phyloP scores from a whole-genome alignment of 2,113 vertebrate genomes.

The Ailurus styani region DNA sequence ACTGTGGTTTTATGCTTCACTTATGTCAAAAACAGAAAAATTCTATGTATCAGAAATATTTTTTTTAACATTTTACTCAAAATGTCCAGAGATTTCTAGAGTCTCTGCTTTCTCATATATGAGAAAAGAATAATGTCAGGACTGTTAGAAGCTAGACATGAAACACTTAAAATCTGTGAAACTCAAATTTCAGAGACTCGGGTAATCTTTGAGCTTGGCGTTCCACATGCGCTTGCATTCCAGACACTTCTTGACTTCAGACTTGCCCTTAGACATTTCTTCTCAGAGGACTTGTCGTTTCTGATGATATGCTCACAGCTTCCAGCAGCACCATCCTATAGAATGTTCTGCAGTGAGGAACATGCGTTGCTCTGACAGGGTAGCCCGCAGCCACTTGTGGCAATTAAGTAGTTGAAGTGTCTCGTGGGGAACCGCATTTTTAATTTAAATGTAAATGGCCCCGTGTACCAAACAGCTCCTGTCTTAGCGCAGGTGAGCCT shows the following conservation, averaged over 20 bases:
- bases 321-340: background rate
- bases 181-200: background rate
- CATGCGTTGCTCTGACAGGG: no score
- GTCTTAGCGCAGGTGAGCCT: background rate
- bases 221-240: background rate
- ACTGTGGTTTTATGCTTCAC: background rate
- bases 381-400: background rate
- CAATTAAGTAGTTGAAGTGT: background rate
- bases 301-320: background rate
- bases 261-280: background rate
- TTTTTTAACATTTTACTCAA: conserved; percentile 11
- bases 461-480: background rate
- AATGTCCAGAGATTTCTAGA: background rate
- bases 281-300: background rate
- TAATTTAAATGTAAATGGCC: background rate
- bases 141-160: background rate
- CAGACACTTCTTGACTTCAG: background rate
- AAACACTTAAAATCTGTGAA: background rate
- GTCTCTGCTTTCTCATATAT: background rate
- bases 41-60: background rate
- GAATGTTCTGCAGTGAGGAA: background rate
- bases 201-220: background rate
- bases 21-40: background rate
- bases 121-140: background rate
- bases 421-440: background rate